Conservation (phyloP, 2,113 vertebrate species). For the Gobiocypris rarus region DNA sequence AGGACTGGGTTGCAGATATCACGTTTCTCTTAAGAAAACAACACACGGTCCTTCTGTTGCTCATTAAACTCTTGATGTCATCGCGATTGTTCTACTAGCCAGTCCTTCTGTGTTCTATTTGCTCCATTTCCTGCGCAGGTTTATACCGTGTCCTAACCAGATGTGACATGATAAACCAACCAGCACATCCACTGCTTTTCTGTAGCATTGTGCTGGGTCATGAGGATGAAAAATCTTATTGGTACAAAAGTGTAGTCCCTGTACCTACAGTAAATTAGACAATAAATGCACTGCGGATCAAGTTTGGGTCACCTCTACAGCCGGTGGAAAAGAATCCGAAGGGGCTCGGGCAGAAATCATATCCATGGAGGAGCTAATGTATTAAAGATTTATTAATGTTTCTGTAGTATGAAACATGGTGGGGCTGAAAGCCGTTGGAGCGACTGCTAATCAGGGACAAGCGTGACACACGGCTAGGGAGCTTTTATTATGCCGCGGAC, state of each 20-base stretch:
- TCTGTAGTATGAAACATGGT: no score
- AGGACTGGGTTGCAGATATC: constrained; percentile 19
- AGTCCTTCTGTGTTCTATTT: constrained; percentile 23
- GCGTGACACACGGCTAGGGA: no score
- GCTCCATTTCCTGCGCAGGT: constrained; percentile 26
- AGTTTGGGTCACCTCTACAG: no score
- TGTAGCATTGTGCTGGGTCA: not conserved
- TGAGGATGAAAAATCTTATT: not conserved
- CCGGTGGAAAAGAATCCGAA: no score
- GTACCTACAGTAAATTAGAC: not conserved
- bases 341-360: no score
- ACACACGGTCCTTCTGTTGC: constrained; percentile 33
- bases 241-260: not conserved
- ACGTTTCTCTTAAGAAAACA: constrained; percentile 17
- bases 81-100: constrained; percentile 31
- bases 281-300: no score
- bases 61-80: constrained; percentile 39
- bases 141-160: not conserved
- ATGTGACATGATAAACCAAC: not conserved
- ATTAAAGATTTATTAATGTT: no score
- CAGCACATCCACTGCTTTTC: not conserved
- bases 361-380: no score
- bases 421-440: no score
- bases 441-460: no score
- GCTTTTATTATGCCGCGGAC: no score